Conservation (phyloP, 2,888 invertebrate species). For the Mylabris sibirica region DNA sequence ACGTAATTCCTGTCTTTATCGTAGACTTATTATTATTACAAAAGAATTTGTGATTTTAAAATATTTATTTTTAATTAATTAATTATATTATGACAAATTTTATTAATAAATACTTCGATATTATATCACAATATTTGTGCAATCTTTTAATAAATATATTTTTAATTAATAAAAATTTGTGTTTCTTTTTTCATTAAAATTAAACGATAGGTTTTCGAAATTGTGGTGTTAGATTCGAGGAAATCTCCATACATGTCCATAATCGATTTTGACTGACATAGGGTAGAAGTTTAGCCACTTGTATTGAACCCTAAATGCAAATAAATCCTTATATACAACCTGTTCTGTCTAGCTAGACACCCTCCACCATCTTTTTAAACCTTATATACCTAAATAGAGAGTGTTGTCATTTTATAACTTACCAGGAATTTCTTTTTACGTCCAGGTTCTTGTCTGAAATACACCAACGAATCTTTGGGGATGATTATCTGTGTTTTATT, state of each 20-base stretch:
- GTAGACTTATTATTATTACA: constrained; percentile 2
- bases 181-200: background rate
- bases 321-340: too few relatives aligned
- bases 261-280: constrained; percentile 56
- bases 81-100: constrained; percentile 14
- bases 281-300: constrained; percentile 60
- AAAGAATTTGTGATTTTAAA: constrained; percentile 8
- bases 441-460: constrained; percentile 62
- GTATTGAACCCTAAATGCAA: constrained; percentile 62
- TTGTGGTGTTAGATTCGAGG: constrained; percentile 53
- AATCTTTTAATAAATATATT: constrained; percentile 12
- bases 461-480: constrained; percentile 60
- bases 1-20: background rate
- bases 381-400: too few relatives aligned
- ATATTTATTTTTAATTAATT: constrained; percentile 13
- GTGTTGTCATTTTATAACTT: constrained; percentile 34
- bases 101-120: constrained; percentile 1
- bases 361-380: too few relatives aligned
- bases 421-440: constrained; percentile 62
- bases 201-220: constrained; percentile 55
- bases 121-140: constrained; percentile 34
- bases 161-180: background rate
- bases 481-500: constrained; percentile 50
- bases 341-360: too few relatives aligned
- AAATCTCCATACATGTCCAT: constrained; percentile 59